Evolutionary conservation across 2,888 invertebrate genomes (phyloP), one percentile per base, ranked within the genome.

Genomic region (Ecdyonurus torrentis): DNA sequence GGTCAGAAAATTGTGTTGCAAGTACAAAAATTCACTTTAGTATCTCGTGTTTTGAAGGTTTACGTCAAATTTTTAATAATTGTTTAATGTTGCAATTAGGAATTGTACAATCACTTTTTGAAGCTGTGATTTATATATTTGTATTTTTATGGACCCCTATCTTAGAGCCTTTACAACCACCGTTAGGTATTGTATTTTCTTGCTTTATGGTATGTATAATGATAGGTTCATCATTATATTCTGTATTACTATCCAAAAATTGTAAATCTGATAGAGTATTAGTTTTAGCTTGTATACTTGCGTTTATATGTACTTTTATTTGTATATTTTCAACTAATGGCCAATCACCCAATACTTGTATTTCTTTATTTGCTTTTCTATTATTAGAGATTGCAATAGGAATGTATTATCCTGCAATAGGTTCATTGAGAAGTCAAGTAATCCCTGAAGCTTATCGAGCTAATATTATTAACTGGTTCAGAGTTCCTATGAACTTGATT

Each of bases 71-170:
- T 55, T n/a, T 55, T 2, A 68, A 67, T 22, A 69, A 69, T 24
- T 65, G 63, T 25, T 64, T 68, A 2, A 64, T 73, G 5, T 64
- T 73, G n/a, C 65, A 68, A 24, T 66, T 74, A 0, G 72, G 73
- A 2, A 25, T 70, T 2, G 67, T 72, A 20, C 73, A 74, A 66
- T 71, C 70, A 1, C 65, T 73, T 2, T 73, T 70, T 63, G 74
- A 74, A 67, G 78, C 80, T 66, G 78, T 78, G 5, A 79, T 82
- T 75, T 81, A 81, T 68, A 78, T 80, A 24, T 81, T 82, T 67
- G 78, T 82, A 55, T 81, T 82, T 70, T 71, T 82, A 20, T 83
- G 83, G 83, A 82, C 82, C 1, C 82, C 83, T 0, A 74, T 82
- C 22, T 69, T 78, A 61, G 72, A 74, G 63, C 73, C 74, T n/a